Base-by-base conservation (phyloP, 2,113 vertebrate species). In the Paralichthys olivaceus region DNA sequence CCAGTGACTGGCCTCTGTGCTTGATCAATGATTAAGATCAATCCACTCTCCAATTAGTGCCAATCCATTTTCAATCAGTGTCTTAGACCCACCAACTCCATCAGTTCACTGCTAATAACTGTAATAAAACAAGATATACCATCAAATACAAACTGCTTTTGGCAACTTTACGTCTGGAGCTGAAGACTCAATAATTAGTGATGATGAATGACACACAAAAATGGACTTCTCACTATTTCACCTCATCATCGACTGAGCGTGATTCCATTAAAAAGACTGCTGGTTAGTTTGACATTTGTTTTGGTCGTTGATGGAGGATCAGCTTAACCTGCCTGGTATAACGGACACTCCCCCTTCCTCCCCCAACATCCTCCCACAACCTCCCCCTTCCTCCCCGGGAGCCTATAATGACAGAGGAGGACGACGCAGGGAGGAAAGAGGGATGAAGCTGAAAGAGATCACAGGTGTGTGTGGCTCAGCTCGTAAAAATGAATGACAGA, bases 401-500 rank as follows among this genome's bases (percentile, higher is more conserved):
- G 49, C 49, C 20, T 53, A 4, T 49, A 53, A 53, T 53, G 49
- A 53, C 49, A 53, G 49, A 53, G 53, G 3, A 47, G 25, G 54
- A 55, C 58, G 73, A 74, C 81, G 67, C 14, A 0, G 62, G 40
- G 47, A 54, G 45, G 56, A 66, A 78, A 49, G 34, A 55, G 25
- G 28, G 75, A 53, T 67, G 15, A 66, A 69, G 13, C 17, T 22
- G 49, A 34, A 53, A 57, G 66, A 25, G 13, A 64, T 58, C n/a
- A 32, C 69, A 82, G 83, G 63, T 75, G 73, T 73, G 47, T 17
- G 12, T 5, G 23, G 54, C 8, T n/a, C 11, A 32, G 67, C 56
- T 63, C 67, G 45, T 15, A 6, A 25, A 37, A 32, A 76, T 19
- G 63, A 75, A 76, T 19, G 34, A 17, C 7, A n/a, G 37, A 62